A percentile compares a stretch with the other conserved stretches of the same genome.
Conservation (phyloP, 2,113 vertebrate genomes). For the Percina caprodes region DNA sequence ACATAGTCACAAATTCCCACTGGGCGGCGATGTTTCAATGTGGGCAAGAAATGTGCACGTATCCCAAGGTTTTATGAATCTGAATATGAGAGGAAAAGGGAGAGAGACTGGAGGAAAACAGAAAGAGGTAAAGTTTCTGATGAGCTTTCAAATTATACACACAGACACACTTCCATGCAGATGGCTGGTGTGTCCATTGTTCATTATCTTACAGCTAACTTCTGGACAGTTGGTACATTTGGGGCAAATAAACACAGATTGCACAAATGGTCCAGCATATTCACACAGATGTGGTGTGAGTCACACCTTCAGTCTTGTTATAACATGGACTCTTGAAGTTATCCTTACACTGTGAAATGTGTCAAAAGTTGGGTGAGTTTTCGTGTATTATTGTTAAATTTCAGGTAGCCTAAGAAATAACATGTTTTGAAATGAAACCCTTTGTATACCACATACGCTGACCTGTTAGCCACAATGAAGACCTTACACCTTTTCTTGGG, state of each 20-base stretch:
- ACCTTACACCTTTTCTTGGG: no score
- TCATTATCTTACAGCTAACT: background rate
- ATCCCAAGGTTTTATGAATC: background rate
- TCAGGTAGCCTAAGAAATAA: background rate
- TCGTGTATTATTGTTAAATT: background rate
- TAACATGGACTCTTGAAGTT: background rate
- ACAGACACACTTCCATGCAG: background rate
- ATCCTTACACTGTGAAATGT: background rate
- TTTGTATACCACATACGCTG: background rate
- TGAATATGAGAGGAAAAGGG: background rate
- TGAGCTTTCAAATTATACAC: background rate
- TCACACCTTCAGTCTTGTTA: background rate
- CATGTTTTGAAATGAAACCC: background rate
- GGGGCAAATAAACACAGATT: slow-evolving; percentile 1
- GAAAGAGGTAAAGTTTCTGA: background rate
- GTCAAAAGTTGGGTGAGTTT: background rate
- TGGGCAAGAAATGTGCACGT: no score
- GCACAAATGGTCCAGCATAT: background rate
- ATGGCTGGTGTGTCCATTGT: background rate
- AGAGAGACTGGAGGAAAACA: background rate
- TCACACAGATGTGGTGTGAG: background rate
- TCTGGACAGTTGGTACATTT: background rate
- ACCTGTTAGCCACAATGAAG: background rate
- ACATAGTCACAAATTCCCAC: no score
- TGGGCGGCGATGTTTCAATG: no score